Evolutionary conservation across 2,888 invertebrate species (phyloP).

Genomic region (Napeogenes inachia): DNA sequence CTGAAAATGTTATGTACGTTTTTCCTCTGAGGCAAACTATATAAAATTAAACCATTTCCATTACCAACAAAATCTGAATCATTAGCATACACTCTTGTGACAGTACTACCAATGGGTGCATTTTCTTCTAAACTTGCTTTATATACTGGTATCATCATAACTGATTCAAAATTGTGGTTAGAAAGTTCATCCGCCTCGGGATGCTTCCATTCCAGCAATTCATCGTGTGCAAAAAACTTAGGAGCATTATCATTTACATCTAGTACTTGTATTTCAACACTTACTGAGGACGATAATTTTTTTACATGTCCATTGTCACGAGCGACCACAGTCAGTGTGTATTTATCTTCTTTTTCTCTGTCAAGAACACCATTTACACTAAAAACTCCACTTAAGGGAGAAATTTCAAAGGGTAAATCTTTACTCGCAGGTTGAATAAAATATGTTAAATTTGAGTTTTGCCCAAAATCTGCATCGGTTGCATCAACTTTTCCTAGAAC

Average conservation of each 20-base stretch:
- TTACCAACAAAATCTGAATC: conserved; percentile 91
- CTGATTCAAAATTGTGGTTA: conserved; percentile 75
- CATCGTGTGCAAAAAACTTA: conserved; percentile 86
- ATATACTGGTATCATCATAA: conserved; percentile 83
- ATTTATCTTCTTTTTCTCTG: conserved; percentile 83
- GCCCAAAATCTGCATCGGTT: conserved; percentile 86
- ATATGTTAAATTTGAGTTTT: conserved; percentile 88
- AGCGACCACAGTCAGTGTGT: conserved; percentile 84
- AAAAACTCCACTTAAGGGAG: conserved; percentile 81
- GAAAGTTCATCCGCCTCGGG: conserved; percentile 65
- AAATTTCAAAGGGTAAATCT: conserved; percentile 82
- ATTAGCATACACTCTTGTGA: conserved; percentile 87
- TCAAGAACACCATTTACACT: conserved; percentile 87
- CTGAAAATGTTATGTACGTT: conserved; percentile 82
- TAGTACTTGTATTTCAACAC: conserved; percentile 87
- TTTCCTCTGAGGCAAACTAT: conserved; percentile 82
- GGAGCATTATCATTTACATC: conserved; percentile 92
- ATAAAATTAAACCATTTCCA: conserved; percentile 90
- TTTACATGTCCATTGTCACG: conserved; percentile 82
- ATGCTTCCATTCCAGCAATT: conserved; percentile 71
- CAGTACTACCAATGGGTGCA: conserved; percentile 83
- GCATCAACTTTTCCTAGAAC: conserved; percentile 87
- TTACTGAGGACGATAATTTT: conserved; percentile 83
- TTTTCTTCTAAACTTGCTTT: conserved; percentile 86
- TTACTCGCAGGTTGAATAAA: conserved; percentile 71